Evolutionary conservation across 1,140 invertebrate species (phyloP), one percentile per base, ranked within the genome.

Genomic region (Eupristina koningsbergeri): DNA sequence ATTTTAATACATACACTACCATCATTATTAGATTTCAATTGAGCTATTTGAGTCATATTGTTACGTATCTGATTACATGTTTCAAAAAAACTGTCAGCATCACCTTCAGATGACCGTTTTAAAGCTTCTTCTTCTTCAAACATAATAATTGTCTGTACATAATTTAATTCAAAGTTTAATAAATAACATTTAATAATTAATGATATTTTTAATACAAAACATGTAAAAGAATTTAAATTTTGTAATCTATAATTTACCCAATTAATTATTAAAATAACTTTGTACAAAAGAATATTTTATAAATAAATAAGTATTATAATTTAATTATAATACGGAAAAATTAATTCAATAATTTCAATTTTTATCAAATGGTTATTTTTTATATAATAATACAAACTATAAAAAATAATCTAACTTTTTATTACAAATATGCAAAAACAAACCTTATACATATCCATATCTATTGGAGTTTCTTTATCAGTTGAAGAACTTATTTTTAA

Each of bases 121-220:
- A 94, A 90, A 53, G 96, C 95, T 92, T 97, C 96, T 79, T 94
- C 93, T 90, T 97, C 96, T 91, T 97, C 96, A 86, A 93, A 94
- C 83, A 93, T 93, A 71, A 95, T 94, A 67, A 95, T 95, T 89
- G 92, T 94, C 95, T 96, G 6, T 29, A 77, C 29, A 69, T 73
- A 63, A 7, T 58, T 29, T 13, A 64, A 64, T 41, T 64, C 22
- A n/a, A 53, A 29, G n/a, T 58, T 75, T 53, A 15, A 50, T 53
- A 17, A 7, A 74, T 58, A 53, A 47, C 3, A 22, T 39, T 76
- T 26, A 71, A 41, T 63, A 47, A 64, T 5, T 63, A 45, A 45
- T 45, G 11, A 45, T 76, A 41, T 76, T 53, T 77, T 15, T 8
- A 58, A 63, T 58, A 34, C 45, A n/a, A n/a, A n/a, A n/a, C n/a